Evolutionary conservation across 2,888 invertebrate genomes (phyloP), one percentile per base, ranked within the genome.

Genomic region (Tiphia femorata): DNA sequence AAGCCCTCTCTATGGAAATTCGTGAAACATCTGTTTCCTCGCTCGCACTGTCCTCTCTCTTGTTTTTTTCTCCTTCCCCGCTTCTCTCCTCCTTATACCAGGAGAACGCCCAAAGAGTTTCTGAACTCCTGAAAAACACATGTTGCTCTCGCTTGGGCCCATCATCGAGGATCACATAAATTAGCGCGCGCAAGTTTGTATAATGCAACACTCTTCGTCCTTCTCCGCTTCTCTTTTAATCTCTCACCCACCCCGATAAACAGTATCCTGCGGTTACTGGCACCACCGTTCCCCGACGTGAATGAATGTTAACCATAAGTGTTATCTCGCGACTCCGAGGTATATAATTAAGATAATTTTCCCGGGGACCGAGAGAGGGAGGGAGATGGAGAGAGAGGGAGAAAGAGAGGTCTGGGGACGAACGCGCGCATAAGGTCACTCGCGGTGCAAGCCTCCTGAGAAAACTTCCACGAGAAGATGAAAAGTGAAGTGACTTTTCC

Each of bases 221-320:
- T n/a, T n/a, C 37, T 49, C 41, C 38, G 41, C 49, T n/a, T n/a
- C n/a, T 43, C 46, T 40, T 43, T 54, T 65, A 65, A 67, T 68
- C 68, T 63, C 54, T 43, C 38, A 35, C 38, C 42, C n/a, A 33
- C 29, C n/a, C n/a, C 57, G 58, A 65, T 65, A 64, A 67, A 67
- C 59, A 42, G n/a, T 64, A 54, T 65, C 56, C 58, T 54, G 63
- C 56, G 49, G 57, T 43, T 48, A 40, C 16, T 27, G 10, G 29
- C 23, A 35, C 38, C 43, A 40, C 47, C 33, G 44, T 14, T 33
- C 41, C n/a, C 33, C 25, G 23, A 16, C 44, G 46, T 47, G 53
- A 64, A 64, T 60, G 63, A 57, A 60, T 56, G 33, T 33, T 33
- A 33, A 33, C 33, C 33, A 33, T 33, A 14, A n/a, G 33, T 12